Conservation (phyloP, 1,140 invertebrate genomes). For the Palaemon carinicauda region DNA sequence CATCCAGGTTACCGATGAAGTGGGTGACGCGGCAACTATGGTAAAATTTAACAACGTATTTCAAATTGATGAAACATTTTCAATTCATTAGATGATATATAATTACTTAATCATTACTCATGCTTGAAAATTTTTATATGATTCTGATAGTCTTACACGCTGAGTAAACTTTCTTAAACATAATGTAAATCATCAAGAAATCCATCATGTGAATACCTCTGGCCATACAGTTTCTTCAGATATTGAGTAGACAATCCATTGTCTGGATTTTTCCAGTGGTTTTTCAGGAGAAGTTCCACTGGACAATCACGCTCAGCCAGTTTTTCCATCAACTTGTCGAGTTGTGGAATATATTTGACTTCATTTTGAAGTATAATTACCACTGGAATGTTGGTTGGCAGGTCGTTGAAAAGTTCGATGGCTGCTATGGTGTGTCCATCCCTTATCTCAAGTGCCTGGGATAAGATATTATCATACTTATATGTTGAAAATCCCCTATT, state of each 20-base stretch:
- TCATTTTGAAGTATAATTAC: constrained; percentile 20
- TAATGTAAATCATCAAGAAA: not conserved
- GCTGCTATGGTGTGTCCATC: constrained; percentile 38
- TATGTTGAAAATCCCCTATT: too few species aligned
- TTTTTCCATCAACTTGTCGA: not conserved
- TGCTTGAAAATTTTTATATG: too few species aligned
- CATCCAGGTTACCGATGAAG: not conserved
- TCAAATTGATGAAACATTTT: not conserved
- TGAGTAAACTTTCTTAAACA: too few species aligned
- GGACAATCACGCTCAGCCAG: not conserved
- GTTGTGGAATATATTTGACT: constrained; percentile 2
- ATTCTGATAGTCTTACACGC: too few species aligned
- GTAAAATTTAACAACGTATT: not conserved
- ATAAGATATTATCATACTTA: not conserved
- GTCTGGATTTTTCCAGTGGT: constrained; percentile 25
- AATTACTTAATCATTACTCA: not conserved
- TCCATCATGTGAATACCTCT: not conserved
- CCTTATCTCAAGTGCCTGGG: constrained; percentile 3
- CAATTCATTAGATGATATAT: not conserved
- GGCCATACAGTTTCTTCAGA: not conserved
- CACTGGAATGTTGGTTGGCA: not conserved
- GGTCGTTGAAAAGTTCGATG: not conserved
- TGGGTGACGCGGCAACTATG: not conserved
- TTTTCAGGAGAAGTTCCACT: constrained; percentile 1
- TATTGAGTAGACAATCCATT: not conserved